Evolutionary conservation across 2,888 invertebrate genomes (phyloP).

Genomic region (Xylota segnis): DNA sequence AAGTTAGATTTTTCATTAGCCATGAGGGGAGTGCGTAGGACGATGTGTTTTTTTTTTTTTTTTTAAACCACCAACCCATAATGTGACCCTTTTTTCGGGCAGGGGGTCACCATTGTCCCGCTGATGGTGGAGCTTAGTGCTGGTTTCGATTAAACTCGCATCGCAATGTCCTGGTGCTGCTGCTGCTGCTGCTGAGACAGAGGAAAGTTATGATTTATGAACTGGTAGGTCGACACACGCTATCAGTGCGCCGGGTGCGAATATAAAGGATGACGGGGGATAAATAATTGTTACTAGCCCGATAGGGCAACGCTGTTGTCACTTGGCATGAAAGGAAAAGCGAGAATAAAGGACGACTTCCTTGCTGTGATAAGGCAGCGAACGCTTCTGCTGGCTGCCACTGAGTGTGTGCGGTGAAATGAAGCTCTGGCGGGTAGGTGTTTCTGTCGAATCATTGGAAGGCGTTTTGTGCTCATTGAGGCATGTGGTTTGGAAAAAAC

Average conservation of each 20-base stretch:
- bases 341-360: conserved; percentile 69
- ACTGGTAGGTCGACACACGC: conserved; percentile 54
- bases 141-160: conserved; percentile 20
- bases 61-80: neutral
- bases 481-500: neutral
- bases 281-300: conserved; percentile 47
- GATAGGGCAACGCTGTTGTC: conserved; percentile 39
- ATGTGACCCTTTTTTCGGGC: neutral
- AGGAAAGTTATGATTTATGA: conserved; percentile 70
- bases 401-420: conserved; percentile 11
- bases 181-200: conserved; percentile 48
- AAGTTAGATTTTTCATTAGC: conserved; percentile 74
- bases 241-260: conserved; percentile 48
- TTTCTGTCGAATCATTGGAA: conserved; percentile 29
- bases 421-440: neutral
- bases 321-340: conserved; percentile 29
- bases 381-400: neutral
- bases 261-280: conserved; percentile 52
- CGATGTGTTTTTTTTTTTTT: conserved; percentile 26
- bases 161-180: neutral
- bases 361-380: conserved; percentile 50
- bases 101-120: too few species aligned
- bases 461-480: conserved; percentile 8
- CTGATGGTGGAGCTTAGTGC: neutral
- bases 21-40: conserved; percentile 23